Evolutionary conservation across 1,140 invertebrate species (phyloP).

Genomic region (Neotoxoptera formosana): DNA sequence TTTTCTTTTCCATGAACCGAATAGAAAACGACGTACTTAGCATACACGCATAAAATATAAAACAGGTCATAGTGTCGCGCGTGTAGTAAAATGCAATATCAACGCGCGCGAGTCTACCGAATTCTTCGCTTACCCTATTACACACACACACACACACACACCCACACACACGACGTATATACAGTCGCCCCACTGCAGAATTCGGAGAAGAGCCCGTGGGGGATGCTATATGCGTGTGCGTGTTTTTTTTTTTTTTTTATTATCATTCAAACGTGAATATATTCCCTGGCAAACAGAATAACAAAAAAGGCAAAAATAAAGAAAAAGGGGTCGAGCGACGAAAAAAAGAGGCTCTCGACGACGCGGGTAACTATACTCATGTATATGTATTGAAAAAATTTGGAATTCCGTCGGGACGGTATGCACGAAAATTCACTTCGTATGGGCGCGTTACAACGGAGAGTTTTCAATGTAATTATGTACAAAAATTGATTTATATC

Average conservation of each 20-base stretch:
- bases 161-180: no score
- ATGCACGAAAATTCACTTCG: neutral
- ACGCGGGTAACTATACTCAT: neutral
- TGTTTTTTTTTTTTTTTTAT: neutral
- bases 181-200: neutral
- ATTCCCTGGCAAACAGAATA: conserved; percentile 13
- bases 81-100: conserved; percentile 21
- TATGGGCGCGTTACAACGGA: neutral
- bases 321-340: neutral
- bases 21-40: neutral
- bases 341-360: neutral
- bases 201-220: neutral
- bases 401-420: neutral
- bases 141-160: neutral
- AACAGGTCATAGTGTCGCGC: neutral
- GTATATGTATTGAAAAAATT: neutral
- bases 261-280: neutral
- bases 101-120: neutral
- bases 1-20: neutral
- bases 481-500: neutral
- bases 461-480: neutral
- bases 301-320: conserved; percentile 40
- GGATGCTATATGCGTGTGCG: neutral
- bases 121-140: conserved; percentile 5
- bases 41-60: conserved; percentile 20